These are phyloP conservation scores for Eilema griseolum DNA, from an alignment of 2,888 invertebrate genomes.

Conservation along the genomic window DNA sequence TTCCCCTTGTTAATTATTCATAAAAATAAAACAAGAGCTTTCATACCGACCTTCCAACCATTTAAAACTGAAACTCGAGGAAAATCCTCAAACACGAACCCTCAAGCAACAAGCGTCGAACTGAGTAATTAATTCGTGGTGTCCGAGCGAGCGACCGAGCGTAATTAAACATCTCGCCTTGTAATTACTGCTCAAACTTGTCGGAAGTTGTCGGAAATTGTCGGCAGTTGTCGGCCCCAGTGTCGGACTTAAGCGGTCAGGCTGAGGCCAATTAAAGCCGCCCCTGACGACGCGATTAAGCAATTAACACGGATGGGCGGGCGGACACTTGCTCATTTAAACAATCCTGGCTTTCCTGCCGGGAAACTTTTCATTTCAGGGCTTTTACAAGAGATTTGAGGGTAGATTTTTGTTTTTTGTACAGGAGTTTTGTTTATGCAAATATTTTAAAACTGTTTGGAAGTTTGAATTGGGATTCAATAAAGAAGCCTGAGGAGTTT, in stretches of 20 bases:
- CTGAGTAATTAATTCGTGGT: slow-evolving; percentile 80
- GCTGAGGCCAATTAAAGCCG: slow-evolving; percentile 77
- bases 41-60: slow-evolving; percentile 21
- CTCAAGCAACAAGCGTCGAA: slow-evolving; percentile 62
- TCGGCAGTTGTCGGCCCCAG: slow-evolving; percentile 69
- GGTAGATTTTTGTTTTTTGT: slow-evolving; percentile 51
- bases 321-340: slow-evolving; percentile 79
- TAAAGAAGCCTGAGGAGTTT: slow-evolving; percentile 21
- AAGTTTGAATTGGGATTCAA: slow-evolving; percentile 36
- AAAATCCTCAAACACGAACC: slow-evolving; percentile 65
- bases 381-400: slow-evolving; percentile 55
- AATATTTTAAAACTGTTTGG: slow-evolving; percentile 48
- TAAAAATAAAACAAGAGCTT: slow-evolving; percentile 52
- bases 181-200: slow-evolving; percentile 82
- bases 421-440: slow-evolving; percentile 50
- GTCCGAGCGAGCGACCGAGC: slow-evolving; percentile 74
- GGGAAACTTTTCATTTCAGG: slow-evolving; percentile 67
- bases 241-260: slow-evolving; percentile 74
- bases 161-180: slow-evolving; percentile 86
- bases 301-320: slow-evolving; percentile 84
- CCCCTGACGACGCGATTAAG: slow-evolving; percentile 82
- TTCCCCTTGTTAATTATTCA: slow-evolving; percentile 56
- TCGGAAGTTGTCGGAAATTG: slow-evolving; percentile 70
- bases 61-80: slow-evolving; percentile 44
- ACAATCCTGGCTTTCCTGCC: slow-evolving; percentile 70